These are phyloP conservation scores for Drosophila bifasciata DNA, from an alignment of 1,140 invertebrate genomes.

Conservation along the genomic window DNA sequence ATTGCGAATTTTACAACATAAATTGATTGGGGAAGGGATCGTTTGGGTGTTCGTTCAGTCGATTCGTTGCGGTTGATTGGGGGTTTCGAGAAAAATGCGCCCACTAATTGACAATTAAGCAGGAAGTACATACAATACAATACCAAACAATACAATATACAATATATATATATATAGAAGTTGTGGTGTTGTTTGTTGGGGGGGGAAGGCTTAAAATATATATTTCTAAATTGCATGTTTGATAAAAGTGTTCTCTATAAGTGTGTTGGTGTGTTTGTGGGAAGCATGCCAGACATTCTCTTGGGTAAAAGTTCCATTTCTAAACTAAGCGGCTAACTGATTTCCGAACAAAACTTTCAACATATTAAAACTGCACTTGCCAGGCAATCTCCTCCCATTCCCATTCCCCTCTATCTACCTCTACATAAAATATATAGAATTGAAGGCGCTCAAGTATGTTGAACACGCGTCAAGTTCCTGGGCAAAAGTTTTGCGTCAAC, in stretches of 20 bases:
- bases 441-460: slow-evolving; percentile 79
- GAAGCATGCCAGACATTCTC: slow-evolving; percentile 39
- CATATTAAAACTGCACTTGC: slow-evolving; percentile 82
- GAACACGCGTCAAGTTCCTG: slow-evolving; percentile 81
- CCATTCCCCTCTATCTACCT: neutral
- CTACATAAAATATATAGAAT: slow-evolving; percentile 14
- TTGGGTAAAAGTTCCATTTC: slow-evolving; percentile 9
- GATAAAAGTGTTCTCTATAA: slow-evolving; percentile 59
- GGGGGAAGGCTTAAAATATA: neutral
- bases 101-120: slow-evolving; percentile 80
- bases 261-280: neutral
- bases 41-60: slow-evolving; percentile 5
- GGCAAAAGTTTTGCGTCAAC: slow-evolving; percentile 78
- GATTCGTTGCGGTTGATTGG: slow-evolving; percentile 68
- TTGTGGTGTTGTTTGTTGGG: too few relatives aligned
- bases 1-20: slow-evolving; percentile 39
- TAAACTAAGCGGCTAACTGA: slow-evolving; percentile 77
- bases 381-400: slow-evolving; percentile 17
- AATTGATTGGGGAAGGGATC: slow-evolving; percentile 71
- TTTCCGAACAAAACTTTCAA: slow-evolving; percentile 76
- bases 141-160: slow-evolving; percentile 32
- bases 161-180: slow-evolving; percentile 5
- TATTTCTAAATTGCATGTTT: slow-evolving; percentile 69
- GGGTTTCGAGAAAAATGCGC: slow-evolving; percentile 54
- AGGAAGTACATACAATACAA: slow-evolving; percentile 63